phyloP scores from a whole-genome alignment of 2,888 invertebrate genomes.

The Spatulosminthurus flaviceps region DNA sequence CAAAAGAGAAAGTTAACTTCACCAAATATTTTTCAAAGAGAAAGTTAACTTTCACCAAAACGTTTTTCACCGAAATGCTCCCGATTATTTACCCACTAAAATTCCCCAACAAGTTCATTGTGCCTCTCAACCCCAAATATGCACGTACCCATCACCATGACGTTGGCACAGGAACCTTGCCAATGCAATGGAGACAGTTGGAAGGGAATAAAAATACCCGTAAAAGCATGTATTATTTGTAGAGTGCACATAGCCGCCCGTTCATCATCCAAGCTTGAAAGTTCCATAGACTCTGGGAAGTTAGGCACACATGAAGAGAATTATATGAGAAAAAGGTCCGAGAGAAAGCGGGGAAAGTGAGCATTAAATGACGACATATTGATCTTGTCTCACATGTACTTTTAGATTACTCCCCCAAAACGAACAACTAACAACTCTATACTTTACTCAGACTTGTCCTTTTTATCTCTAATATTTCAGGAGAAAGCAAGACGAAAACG shows the following conservation, averaged over 20 bases:
- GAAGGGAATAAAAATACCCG: no score
- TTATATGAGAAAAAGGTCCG: not conserved
- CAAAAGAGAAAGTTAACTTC: no score
- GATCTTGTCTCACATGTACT: constrained; percentile 2
- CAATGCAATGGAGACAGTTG: no score
- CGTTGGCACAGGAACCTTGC: no score
- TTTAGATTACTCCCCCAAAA: not conserved
- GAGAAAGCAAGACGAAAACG: not conserved
- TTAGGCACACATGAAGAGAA: not conserved
- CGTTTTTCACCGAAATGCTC: no score
- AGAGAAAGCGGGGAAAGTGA: not conserved
- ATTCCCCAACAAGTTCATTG: no score
- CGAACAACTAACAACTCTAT: not conserved
- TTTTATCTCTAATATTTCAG: constrained; percentile 2
- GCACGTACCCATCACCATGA: no score
- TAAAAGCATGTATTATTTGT: no score
- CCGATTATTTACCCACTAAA: no score
- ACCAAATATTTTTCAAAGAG: no score
- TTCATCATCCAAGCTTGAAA: not conserved
- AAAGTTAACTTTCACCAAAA: no score
- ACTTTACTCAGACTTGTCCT: not conserved
- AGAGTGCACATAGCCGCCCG: not conserved
- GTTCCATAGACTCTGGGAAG: not conserved
- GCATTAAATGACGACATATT: constrained; percentile 11
- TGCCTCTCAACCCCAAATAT: no score